phyloP scores from a whole-genome alignment of 2,113 vertebrate genomes.

The Silurus glanis region DNA sequence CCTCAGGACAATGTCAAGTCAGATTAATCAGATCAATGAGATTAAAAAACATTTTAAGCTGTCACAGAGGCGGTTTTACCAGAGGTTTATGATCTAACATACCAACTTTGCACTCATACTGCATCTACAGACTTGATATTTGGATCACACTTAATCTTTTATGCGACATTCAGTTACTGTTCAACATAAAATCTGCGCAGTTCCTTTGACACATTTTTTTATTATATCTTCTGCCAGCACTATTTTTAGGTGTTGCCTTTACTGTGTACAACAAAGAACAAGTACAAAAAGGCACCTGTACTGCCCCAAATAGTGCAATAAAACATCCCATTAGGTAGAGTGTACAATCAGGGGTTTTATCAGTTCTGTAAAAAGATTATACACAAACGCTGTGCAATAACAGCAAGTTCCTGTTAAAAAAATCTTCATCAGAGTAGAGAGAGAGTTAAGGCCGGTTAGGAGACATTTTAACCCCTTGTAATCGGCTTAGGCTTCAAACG shows the following conservation, averaged over 20 bases:
- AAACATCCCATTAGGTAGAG: neutral
- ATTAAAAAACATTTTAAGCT: neutral
- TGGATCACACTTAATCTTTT: neutral
- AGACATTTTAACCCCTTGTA: constrained; percentile 47
- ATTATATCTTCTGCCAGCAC: neutral
- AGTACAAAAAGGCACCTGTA: neutral
- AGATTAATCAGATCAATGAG: neutral
- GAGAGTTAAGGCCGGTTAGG: neutral
- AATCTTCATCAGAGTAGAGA: neutral
- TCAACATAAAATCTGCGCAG: neutral
- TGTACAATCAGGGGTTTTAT: neutral
- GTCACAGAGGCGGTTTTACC: neutral
- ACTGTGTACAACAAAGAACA: neutral
- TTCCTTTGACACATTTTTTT: neutral
- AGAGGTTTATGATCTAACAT: neutral
- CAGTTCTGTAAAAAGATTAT: neutral
- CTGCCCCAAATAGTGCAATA: neutral
- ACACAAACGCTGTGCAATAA: neutral
- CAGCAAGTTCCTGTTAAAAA: neutral
- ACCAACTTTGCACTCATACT: neutral
- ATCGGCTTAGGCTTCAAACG: constrained; percentile 60
- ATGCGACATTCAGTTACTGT: neutral
- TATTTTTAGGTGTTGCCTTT: neutral
- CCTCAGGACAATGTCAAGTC: neutral
- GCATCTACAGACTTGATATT: neutral